Evolutionary conservation across 2,113 vertebrate species (phyloP), one percentile per base, ranked within the genome.

Genomic region (Arenaria interpres): DNA sequence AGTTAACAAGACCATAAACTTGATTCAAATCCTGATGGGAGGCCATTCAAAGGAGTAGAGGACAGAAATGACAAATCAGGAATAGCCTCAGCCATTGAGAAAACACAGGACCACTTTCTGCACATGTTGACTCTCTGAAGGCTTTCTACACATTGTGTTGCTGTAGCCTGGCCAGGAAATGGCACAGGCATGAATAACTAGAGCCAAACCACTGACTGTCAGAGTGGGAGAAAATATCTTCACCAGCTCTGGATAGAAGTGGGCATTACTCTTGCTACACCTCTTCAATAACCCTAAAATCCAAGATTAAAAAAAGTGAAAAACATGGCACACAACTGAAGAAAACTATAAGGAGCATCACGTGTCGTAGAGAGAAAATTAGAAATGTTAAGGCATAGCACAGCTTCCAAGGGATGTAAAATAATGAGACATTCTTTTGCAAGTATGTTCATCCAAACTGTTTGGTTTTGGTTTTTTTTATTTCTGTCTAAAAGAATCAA

Each of bases 161-260:
- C 90, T 74, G 39, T 67, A 86, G 75, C 75, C 45, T 32, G n/a
- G 63, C 59, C 83, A 80, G 79, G 75, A 88, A 83, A 78, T 66
- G 92, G 85, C 63, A 90, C 33, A 92, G 68, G 60, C 76, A 81
- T 59, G 51, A 96, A 81, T 86, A 84, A 63, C 60, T 71, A 84
- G 80, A 87, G 46, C 37, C 39, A 63, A 57, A 89, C 25, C 30
- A 69, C 11, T 13, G 33, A 39, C 12, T 74, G 14, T 66, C 60
- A 45, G 33, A 80, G 39, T 32, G 30, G 32, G 46, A 89, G 66
- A 91, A 93, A 81, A 60, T 50, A 54, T 73, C 41, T 87, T 78
- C 30, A 72, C 46, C 73, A 87, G 50, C 41, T 89, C 64, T 60
- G 59, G 51, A 63, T 2, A 80, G n/a, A 69, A 67, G 20, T 62